Evolutionary conservation across 2,113 vertebrate genomes (phyloP).

Genomic region (Indicator indicator): DNA sequence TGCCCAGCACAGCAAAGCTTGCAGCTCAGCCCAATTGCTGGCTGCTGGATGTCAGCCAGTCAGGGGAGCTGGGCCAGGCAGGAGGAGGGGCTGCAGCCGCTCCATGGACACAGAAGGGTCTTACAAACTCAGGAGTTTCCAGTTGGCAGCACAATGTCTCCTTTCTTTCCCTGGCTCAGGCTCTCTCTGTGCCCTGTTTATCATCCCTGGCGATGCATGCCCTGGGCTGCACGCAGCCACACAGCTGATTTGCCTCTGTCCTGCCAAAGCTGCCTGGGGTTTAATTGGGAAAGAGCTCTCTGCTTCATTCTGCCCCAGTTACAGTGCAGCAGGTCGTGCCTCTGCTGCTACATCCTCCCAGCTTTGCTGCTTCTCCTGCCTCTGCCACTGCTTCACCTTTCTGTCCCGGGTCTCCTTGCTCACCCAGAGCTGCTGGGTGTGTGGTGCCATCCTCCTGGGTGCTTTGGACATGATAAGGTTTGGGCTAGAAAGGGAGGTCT

Average conservation of each 20-base stretch:
- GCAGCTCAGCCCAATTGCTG: constrained; percentile 24
- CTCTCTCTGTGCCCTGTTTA: constrained; percentile 40
- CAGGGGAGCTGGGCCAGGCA: background rate
- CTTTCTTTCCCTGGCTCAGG: constrained; percentile 69
- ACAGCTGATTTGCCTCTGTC: constrained; percentile 23
- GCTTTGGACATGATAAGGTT: background rate
- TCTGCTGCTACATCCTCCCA: background rate
- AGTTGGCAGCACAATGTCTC: constrained; percentile 56
- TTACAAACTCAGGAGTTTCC: constrained; percentile 35
- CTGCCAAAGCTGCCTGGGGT: background rate
- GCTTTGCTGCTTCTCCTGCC: background rate
- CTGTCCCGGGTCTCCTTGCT: background rate
- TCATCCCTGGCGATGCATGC: background rate
- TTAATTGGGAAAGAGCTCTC: background rate
- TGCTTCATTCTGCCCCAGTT: background rate
- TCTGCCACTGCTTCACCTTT: background rate
- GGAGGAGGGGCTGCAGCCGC: background rate
- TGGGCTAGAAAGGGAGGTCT: background rate
- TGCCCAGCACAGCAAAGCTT: background rate
- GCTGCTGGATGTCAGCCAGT: constrained; percentile 10
- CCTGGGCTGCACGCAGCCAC: background rate
- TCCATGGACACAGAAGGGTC: constrained; percentile 36
- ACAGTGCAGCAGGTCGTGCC: background rate
- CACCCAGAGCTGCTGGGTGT: background rate
- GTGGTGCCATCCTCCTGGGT: background rate